phyloP scores from a whole-genome alignment of 2,113 vertebrate species.

The Procapra przewalskii region DNA sequence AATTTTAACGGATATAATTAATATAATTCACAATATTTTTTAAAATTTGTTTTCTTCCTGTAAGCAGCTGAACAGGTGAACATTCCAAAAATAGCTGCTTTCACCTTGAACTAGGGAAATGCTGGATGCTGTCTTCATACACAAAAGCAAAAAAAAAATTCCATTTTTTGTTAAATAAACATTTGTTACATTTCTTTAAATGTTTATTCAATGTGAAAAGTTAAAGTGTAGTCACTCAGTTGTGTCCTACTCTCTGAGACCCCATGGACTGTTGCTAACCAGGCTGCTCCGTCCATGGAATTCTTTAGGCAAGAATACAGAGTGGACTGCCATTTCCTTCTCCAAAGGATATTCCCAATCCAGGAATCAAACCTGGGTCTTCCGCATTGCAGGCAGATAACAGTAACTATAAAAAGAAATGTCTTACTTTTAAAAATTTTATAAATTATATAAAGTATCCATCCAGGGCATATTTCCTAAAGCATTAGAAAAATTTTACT shows the following conservation, averaged over 20 bases:
- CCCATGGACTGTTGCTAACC: background rate
- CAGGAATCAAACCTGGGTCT: background rate
- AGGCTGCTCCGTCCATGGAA: background rate
- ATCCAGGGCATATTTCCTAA: background rate
- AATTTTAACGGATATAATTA: background rate
- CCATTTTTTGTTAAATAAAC: background rate
- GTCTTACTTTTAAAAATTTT: background rate
- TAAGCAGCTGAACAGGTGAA: background rate
- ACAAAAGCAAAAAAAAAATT: background rate
- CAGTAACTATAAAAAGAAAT: background rate
- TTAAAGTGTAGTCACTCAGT: background rate
- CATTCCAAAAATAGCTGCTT: slow-evolving; percentile 3
- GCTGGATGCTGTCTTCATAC: background rate
- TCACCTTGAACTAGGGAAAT: slow-evolving; percentile 13
- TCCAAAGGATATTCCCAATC: background rate
- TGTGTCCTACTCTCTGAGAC: background rate
- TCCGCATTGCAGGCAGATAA: background rate
- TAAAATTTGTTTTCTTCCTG: background rate
- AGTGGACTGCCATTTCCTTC: background rate
- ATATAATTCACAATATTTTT: background rate
- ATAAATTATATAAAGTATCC: background rate
- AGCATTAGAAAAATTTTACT: background rate
- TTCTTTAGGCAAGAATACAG: background rate
- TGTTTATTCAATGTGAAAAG: background rate
- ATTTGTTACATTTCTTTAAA: background rate